Evolutionary conservation across 2,888 invertebrate species (phyloP), one percentile per base, ranked within the genome.

Genomic region (Lepidonotus clava): DNA sequence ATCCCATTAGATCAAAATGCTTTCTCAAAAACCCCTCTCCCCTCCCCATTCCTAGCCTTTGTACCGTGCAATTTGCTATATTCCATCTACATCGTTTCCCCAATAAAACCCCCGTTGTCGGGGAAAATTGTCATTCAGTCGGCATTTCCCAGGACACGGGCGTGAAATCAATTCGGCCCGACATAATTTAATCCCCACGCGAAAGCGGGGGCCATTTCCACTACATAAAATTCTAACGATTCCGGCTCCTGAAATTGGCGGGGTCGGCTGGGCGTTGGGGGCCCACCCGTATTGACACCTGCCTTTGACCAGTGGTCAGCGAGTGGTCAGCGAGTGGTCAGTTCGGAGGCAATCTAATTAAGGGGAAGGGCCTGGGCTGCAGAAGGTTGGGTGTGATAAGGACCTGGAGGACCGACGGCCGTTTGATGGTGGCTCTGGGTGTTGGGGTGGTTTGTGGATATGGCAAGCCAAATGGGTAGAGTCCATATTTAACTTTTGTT

Each of bases 331-430:
- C 1, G 61, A 32, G 61, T 61, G 61, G 21, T 61, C 24, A 61
- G 61, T n/a, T 61, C 61, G 28, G 61, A 28, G 61, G 21, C 28
- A 61, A 61, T 61, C 61, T 61, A 61, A 61, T 61, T 61, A 24
- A 61, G 24, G 28, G n/a, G 8, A 2, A 28, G 61, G 61, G n/a
- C n/a, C 61, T 1, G 24, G 28, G 2, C 28, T 11, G 2, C 61
- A 61, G 61, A 24, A 2, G 24, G 61, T 28, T 24, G 61, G 21
- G 28, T 11, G 24, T 11, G 61, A 61, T 61, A 61, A 61, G 61
- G 24, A 18, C 46, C 18, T 6, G 46, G 8, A 18, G n/a, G n/a
- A n/a, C n/a, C n/a, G n/a, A n/a, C n/a, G n/a, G n/a, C n/a, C n/a
- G n/a, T n/a, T n/a, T n/a, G n/a, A n/a, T n/a, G n/a, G n/a, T n/a